These are phyloP conservation scores for Drosophila auraria DNA, from an alignment of 1,140 invertebrate genomes.

Conservation along the genomic window DNA sequence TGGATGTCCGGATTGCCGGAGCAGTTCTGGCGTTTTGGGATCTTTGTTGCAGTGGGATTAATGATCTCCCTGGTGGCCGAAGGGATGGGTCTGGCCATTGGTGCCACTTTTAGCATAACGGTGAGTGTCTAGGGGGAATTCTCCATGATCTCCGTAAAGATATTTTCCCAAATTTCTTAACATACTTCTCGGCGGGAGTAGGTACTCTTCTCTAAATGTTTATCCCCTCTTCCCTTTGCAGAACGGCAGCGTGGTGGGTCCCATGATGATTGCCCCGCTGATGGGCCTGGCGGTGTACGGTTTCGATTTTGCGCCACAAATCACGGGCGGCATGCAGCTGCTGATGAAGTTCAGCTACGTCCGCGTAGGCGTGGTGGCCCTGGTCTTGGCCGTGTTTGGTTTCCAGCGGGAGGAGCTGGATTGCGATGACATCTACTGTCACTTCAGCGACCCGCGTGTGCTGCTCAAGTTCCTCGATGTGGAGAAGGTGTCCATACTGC, in stretches of 20 bases:
- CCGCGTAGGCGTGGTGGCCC: constrained; percentile 87
- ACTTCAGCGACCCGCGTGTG: constrained; percentile 87
- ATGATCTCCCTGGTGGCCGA: constrained; percentile 87
- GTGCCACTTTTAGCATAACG: constrained; percentile 88
- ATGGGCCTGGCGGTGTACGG: constrained; percentile 89
- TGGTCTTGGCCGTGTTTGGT: constrained; percentile 88
- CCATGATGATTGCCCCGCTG: constrained; percentile 87
- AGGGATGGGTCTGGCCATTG: constrained; percentile 88
- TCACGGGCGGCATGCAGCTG: constrained; percentile 87
- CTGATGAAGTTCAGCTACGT: constrained; percentile 88
- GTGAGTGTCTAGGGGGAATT: constrained; percentile 81
- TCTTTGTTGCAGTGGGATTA: constrained; percentile 87
- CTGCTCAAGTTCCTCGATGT: constrained; percentile 87
- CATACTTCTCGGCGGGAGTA: neutral
- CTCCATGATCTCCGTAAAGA: neutral
- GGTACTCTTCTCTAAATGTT: neutral
- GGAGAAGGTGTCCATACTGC: constrained; percentile 86
- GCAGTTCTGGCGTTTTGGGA: constrained; percentile 85
- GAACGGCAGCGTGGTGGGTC: constrained; percentile 89
- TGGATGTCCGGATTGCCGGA: constrained; percentile 87
- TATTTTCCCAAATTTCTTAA: neutral
- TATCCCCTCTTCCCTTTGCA: constrained; percentile 70
- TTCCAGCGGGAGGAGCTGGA: constrained; percentile 86
- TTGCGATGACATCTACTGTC: constrained; percentile 87
- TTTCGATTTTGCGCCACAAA: constrained; percentile 88